Evolutionary conservation across 2,113 vertebrate species (phyloP).

Genomic region (Anarhynchus alexandrinus): DNA sequence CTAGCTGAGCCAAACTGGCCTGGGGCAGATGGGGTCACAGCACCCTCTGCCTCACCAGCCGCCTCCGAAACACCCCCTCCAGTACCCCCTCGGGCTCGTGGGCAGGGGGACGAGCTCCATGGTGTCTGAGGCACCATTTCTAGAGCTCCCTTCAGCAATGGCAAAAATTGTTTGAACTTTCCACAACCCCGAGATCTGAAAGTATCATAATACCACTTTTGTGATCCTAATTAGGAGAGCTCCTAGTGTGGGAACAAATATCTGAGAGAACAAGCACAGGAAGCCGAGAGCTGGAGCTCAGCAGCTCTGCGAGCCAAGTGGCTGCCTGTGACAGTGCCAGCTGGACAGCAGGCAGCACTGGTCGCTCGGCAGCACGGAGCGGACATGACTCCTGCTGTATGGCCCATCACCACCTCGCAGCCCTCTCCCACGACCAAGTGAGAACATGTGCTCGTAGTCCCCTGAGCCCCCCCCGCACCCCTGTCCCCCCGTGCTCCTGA

Average conservation of each 20-base stretch:
- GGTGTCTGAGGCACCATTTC: no score
- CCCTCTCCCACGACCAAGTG: background rate
- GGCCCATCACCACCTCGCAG: background rate
- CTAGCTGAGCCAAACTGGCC: background rate
- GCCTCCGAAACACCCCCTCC: background rate
- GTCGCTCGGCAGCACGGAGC: fast-evolving
- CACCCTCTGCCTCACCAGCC: background rate
- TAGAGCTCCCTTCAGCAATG: background rate
- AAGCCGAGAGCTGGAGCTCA: background rate
- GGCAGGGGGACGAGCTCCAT: background rate
- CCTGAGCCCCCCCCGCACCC: no score
- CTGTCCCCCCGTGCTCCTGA: background rate
- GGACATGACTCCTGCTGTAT: background rate
- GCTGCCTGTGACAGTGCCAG: background rate
- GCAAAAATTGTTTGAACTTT: background rate
- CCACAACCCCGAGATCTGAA: background rate
- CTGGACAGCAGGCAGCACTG: background rate
- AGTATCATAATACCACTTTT: background rate
- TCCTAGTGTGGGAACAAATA: background rate
- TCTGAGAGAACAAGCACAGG: background rate
- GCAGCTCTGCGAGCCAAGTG: background rate
- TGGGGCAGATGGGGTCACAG: background rate
- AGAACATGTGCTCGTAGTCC: no score
- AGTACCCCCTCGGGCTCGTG: no score
- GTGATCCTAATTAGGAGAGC: background rate